A percentile compares a stretch with the other conserved stretches of the same genome.
phyloP scores from a whole-genome alignment of 2,888 invertebrate genomes.

The Hypomecis atomaria region DNA sequence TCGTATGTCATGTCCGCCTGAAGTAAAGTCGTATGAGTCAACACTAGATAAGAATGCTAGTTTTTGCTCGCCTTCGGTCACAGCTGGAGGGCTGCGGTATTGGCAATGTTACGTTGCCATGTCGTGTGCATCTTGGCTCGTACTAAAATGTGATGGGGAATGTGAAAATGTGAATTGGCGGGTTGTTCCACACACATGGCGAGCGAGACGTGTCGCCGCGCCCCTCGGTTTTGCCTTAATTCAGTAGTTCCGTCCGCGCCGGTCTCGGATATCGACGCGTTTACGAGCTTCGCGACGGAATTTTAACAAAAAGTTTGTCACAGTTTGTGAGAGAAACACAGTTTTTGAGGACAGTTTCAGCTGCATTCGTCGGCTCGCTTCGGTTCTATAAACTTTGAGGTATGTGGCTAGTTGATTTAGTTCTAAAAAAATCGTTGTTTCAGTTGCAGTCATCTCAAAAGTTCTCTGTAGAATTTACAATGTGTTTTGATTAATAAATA shows the following conservation, averaged over 20 bases:
- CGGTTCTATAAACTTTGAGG: slow-evolving; percentile 61
- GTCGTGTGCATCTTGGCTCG: slow-evolving; percentile 50
- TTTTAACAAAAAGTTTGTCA: slow-evolving; percentile 32
- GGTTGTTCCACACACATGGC: slow-evolving; percentile 66
- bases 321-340: slow-evolving; percentile 25
- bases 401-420: slow-evolving; percentile 30
- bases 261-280: slow-evolving; percentile 66
- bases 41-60: slow-evolving; percentile 48
- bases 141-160: slow-evolving; percentile 59
- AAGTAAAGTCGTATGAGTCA: slow-evolving; percentile 25
- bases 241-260: slow-evolving; percentile 71
- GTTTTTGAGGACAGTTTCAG: slow-evolving; percentile 24
- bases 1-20: slow-evolving; percentile 31
- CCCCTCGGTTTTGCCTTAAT: slow-evolving; percentile 66
- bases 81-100: slow-evolving; percentile 65
- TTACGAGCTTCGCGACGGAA: slow-evolving; percentile 42
- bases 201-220: slow-evolving; percentile 61
- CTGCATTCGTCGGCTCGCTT: slow-evolving; percentile 38
- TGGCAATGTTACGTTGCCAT: slow-evolving; percentile 62
- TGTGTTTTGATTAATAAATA: not conserved
- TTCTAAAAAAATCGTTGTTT: not conserved
- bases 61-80: slow-evolving; percentile 56
- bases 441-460: not conserved
- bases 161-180: slow-evolving; percentile 61
- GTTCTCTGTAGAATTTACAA: not conserved